These are phyloP conservation scores for Camarhynchus parvulus DNA, from an alignment of 2,113 vertebrate genomes.

Conservation along the genomic window DNA sequence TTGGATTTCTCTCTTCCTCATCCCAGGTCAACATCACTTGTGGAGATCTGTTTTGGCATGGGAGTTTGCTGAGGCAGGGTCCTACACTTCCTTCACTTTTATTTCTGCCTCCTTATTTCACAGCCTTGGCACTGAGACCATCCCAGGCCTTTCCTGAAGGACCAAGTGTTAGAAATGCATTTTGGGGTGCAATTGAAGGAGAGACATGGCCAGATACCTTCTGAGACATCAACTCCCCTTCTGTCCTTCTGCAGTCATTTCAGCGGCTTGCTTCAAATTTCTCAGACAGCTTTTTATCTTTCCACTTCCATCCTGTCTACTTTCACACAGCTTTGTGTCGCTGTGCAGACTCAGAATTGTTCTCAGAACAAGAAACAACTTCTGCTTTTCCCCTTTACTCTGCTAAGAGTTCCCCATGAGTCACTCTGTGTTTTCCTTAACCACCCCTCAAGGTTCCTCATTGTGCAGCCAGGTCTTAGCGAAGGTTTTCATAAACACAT, in stretches of 20 bases:
- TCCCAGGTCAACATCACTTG: fast-evolving
- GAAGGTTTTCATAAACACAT: constrained; percentile 40
- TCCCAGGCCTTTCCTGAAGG: no score
- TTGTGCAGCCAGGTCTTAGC: neutral
- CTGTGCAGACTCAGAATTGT: neutral
- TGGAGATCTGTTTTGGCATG: neutral
- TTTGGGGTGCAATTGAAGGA: neutral
- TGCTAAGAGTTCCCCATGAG: neutral
- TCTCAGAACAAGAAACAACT: neutral
- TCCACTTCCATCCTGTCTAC: neutral
- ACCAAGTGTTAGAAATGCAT: neutral
- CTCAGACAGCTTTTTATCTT: neutral
- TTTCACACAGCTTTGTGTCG: neutral
- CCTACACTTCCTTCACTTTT: neutral
- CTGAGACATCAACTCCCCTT: neutral
- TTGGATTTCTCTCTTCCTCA: neutral
- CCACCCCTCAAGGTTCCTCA: neutral
- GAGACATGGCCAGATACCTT: neutral
- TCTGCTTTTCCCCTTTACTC: neutral
- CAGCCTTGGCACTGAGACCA: neutral
- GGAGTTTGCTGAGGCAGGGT: neutral
- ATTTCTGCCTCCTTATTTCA: neutral
- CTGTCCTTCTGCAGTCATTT: neutral
- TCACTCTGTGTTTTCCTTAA: neutral
- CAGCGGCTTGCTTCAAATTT: neutral